Base-by-base conservation (phyloP, 1,140 invertebrate species). In the Anthonomus grandis region DNA sequence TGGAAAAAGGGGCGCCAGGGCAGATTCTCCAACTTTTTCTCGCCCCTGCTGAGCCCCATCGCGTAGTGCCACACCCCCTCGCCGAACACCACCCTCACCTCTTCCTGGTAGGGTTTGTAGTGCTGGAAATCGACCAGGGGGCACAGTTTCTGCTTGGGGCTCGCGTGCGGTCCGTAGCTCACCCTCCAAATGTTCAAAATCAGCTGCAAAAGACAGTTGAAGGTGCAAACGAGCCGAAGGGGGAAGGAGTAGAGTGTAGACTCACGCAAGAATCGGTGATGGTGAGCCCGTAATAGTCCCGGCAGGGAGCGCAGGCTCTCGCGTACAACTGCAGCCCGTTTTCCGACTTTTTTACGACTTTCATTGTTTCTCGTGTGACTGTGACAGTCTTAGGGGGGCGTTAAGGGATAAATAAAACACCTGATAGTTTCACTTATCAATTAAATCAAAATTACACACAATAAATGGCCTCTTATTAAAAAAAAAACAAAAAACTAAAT, bases 401-500 rank as follows among this genome's bases (percentile, higher is more conserved):
- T n/a, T n/a, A n/a, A n/a, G n/a, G n/a, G n/a, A n/a, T n/a, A n/a
- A n/a, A n/a, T n/a, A n/a, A n/a, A n/a, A n/a, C n/a, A n/a, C n/a
- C n/a, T n/a, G n/a, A n/a, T n/a, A n/a, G n/a, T n/a, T n/a, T n/a
- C n/a, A n/a, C n/a, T n/a, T n/a, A n/a, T n/a, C n/a, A n/a, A n/a
- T n/a, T n/a, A n/a, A n/a, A n/a, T n/a, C n/a, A n/a, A n/a, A n/a
- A n/a, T n/a, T n/a, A n/a, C n/a, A n/a, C n/a, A n/a, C 27, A 31
- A 8, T 13, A 38, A 5, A 38, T 38, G 36, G 36, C 36, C 36
- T 38, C 17, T 38, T 5, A 4, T 38, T 5, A 12, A 6, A 38
- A 38, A 31, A 8, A 12, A 13, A 38, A 17, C 36, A 38, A 17
- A 31, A n/a, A n/a, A n/a, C n/a, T 74, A 94, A 62, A 95, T 95